These are phyloP conservation scores for Sprattus sprattus DNA, from an alignment of 2,113 vertebrate species.

Conservation along the genomic window DNA sequence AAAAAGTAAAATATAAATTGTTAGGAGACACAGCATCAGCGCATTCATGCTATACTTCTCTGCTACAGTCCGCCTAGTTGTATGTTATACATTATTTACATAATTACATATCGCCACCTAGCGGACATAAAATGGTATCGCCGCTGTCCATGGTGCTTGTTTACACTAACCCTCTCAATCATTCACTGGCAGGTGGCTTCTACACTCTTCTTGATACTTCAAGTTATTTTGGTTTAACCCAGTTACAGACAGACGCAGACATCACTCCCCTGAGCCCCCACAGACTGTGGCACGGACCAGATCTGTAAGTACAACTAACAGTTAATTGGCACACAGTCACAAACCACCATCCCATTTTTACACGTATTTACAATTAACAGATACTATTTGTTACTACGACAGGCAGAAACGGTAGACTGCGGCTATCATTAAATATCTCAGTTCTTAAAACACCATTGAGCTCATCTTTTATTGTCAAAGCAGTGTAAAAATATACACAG, in stretches of 20 bases:
- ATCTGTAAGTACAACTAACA: neutral
- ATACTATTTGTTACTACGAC: neutral
- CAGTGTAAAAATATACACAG: neutral
- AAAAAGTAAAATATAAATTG: neutral
- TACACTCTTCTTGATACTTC: neutral
- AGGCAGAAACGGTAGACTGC: neutral
- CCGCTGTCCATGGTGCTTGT: constrained; percentile 46
- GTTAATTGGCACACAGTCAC: neutral
- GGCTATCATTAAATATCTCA: neutral
- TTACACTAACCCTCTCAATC: constrained; percentile 1
- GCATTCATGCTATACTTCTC: neutral
- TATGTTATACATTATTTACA: neutral
- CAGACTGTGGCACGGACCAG: neutral
- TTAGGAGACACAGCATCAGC: neutral
- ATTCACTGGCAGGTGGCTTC: neutral
- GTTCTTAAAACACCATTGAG: neutral
- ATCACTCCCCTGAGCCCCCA: neutral
- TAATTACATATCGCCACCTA: constrained; percentile 60
- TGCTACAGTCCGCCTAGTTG: neutral
- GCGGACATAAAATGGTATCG: constrained; percentile 35
- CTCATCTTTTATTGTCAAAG: constrained; percentile 1
- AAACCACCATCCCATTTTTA: neutral
- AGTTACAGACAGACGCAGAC: neutral
- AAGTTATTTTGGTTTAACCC: constrained; percentile 15
- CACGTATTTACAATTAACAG: neutral